Conservation (phyloP, 2,797 vertebrate species). For the Pseudochirops cupreus region DNA sequence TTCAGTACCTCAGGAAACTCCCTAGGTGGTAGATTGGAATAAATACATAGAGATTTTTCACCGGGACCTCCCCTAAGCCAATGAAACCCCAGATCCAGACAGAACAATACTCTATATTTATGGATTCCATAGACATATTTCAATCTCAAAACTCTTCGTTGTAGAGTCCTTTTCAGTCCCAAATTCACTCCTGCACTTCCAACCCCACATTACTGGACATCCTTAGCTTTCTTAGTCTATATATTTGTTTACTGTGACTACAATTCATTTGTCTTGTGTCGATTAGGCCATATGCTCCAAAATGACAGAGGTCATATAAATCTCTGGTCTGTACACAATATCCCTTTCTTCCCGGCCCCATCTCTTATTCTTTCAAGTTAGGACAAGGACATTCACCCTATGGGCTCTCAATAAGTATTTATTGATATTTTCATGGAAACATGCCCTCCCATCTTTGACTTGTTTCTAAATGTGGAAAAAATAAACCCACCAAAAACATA, state of each 20-base stretch:
- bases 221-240: not conserved
- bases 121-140: not conserved
- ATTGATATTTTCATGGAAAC: not conserved
- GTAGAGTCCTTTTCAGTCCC: not conserved
- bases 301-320: not conserved
- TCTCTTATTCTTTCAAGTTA: not conserved
- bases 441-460: not conserved
- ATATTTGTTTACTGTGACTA: not conserved
- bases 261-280: not conserved
- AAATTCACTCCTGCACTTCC: not conserved
- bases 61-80: too few relatives aligned
- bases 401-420: not conserved
- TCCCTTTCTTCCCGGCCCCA: not conserved
- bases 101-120: not conserved
- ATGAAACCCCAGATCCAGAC: not conserved
- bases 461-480: conserved; percentile 12
- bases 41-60: not conserved
- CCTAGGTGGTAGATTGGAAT: not conserved
- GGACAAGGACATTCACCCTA: not conserved
- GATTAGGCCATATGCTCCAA: not conserved
- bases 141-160: not conserved
- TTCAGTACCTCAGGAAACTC: not conserved
- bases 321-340: not conserved
- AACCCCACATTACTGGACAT: not conserved
- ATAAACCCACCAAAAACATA: not conserved